These are phyloP conservation scores for Andrena marginata DNA, from an alignment of 2,888 invertebrate genomes.

Conservation along the genomic window DNA sequence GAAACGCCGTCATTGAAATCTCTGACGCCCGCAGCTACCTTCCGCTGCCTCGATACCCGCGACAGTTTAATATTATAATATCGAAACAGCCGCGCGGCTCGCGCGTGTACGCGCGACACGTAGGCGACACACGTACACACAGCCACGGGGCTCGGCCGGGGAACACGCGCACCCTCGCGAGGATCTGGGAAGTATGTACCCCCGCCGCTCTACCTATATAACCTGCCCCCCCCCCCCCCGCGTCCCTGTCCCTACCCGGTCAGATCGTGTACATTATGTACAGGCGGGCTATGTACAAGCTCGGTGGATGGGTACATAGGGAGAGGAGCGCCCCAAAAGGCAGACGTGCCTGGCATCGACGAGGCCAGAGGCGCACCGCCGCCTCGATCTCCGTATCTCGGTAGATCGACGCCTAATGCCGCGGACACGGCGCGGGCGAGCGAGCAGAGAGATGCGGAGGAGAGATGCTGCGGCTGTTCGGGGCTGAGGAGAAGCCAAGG, in stretches of 20 bases:
- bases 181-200: conserved; percentile 42
- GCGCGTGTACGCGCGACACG: too few species aligned
- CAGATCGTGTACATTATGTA: conserved; percentile 22
- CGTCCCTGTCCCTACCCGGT: conserved; percentile 9
- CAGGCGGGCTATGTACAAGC: conserved; percentile 46
- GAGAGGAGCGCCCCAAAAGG: conserved; percentile 80
- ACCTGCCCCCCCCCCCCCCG: too few species aligned
- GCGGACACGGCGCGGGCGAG: conserved; percentile 70
- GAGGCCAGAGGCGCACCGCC: conserved; percentile 74
- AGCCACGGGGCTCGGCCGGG: not conserved
- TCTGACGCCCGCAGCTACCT: too few species aligned
- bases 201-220: not conserved
- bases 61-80: too few species aligned
- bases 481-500: conserved; percentile 16
- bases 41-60: too few species aligned
- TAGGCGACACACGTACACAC: too few species aligned
- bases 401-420: conserved; percentile 81
- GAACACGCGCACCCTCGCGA: conserved; percentile 35
- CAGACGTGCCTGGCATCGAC: conserved; percentile 83
- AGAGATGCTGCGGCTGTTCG: conserved; percentile 23
- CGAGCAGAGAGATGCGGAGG: conserved; percentile 51
- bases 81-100: too few species aligned
- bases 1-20: too few species aligned
- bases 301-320: conserved; percentile 20
- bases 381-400: conserved; percentile 79